phyloP scores from a whole-genome alignment of 2,113 vertebrate genomes.

The Embiotoca jacksoni region DNA sequence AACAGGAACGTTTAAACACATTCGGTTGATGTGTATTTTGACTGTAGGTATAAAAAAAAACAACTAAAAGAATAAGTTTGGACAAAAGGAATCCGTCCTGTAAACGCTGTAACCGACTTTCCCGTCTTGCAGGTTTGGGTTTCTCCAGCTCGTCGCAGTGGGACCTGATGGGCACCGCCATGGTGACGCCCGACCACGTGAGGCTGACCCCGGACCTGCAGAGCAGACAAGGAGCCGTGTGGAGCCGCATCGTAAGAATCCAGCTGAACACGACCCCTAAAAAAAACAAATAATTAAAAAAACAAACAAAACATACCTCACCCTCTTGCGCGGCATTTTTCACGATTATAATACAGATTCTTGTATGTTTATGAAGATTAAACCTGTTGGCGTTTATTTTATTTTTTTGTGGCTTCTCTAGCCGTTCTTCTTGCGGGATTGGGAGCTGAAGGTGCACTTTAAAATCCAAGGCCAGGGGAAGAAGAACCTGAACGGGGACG shows the following conservation, averaged over 20 bases:
- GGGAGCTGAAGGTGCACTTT: constrained; percentile 96
- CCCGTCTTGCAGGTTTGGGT: constrained; percentile 85
- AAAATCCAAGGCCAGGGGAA: constrained; percentile 94
- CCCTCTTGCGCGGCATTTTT: background rate
- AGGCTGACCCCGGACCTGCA: constrained; percentile 94
- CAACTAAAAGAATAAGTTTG: too few species aligned
- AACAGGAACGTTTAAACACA: too few species aligned
- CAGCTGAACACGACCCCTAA: too few species aligned
- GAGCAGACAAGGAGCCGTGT: constrained; percentile 94
- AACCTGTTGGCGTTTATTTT: constrained; percentile 9
- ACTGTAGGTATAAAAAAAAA: too few species aligned
- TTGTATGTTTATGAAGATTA: too few species aligned
- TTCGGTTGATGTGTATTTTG: too few species aligned
- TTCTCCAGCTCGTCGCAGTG: constrained; percentile 91
- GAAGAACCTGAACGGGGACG: constrained; percentile 95
- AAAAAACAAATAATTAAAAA: too few species aligned
- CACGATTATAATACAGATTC: background rate
- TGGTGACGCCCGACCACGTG: constrained; percentile 92
- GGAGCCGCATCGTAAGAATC: constrained; percentile 92
- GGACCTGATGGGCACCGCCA: constrained; percentile 92
- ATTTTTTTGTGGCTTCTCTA: constrained; percentile 56
- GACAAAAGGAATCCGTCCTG: too few species aligned
- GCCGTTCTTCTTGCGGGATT: constrained; percentile 92
- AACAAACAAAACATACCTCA: constrained; percentile 3
- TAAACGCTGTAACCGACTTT: background rate